Evolutionary conservation across 2,797 vertebrate species (phyloP), one percentile per base, ranked within the genome.

Genomic region (Gambelia wislizenii): DNA sequence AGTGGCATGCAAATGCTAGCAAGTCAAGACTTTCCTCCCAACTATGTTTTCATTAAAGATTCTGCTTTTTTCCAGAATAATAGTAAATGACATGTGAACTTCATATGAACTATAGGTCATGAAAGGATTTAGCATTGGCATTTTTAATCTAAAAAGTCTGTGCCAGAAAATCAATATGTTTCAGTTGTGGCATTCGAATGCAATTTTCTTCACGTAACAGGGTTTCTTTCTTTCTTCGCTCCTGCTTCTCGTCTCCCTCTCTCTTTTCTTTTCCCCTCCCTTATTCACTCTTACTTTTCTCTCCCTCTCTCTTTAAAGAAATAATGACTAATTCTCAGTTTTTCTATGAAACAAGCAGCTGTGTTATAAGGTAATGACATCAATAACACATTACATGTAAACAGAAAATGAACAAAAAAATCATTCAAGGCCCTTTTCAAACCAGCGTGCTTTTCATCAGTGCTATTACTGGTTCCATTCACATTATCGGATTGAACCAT

Each of bases 381-480:
- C 97, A 97, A 97, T 98, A 98, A 98, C 96, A 77, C 91, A 95
- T 96, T 97, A 97, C 97, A 97, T 97, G 96, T 98, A 97, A 97
- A 97, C 97, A 97, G 95, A 96, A 97, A 97, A 97, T 96, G 92
- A 96, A 97, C 97, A 96, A 97, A 97, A 83, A 97, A 97, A 97
- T 97, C 96, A 97, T 97, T 98, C 97, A 97, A 97, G 97, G 95
- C 96, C 97, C 97, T 97, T 98, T 97, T 97, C 96, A 97, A 97
- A 97, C 97, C 94, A 94, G 97, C 96, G 97, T 97, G 97, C 97
- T 98, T 98, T 98, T 98, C 97, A 97, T 98, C 98, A 98, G 98
- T 95, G 96, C 98, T 98, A 98, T 98, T 98, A 98, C 97, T 98
- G 98, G 97, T 97, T 96, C 97, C 97, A 97, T 97, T 98, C 98